Evolutionary conservation across 2,113 vertebrate genomes (phyloP).

Genomic region (Myrmecophaga tridactyla): DNA sequence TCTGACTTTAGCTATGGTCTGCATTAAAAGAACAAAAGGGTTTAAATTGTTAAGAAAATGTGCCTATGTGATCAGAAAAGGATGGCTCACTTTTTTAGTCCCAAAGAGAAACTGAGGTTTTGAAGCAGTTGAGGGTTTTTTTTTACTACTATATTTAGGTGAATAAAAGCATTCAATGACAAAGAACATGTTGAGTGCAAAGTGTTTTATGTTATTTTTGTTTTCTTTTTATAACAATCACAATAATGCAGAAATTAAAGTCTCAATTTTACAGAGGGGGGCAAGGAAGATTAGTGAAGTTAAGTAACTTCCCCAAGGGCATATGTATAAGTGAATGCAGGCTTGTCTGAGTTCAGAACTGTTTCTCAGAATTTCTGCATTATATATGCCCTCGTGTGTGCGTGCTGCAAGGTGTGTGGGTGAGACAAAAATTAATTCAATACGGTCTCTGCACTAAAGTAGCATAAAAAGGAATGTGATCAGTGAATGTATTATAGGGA

Average conservation of each 20-base stretch:
- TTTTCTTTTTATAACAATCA: not conserved
- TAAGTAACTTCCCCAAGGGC: not conserved
- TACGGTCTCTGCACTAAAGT: not conserved
- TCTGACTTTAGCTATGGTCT: not conserved
- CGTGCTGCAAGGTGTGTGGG: not conserved
- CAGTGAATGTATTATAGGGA: not conserved
- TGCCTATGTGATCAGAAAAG: conserved; percentile 20
- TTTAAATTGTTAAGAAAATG: not conserved
- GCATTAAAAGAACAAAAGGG: not conserved
- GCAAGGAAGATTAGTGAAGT: not conserved
- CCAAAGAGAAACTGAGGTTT: not conserved
- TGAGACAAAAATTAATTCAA: not conserved
- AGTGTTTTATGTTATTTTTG: not conserved
- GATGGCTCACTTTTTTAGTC: not conserved
- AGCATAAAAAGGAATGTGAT: not conserved
- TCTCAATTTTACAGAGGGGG: not conserved
- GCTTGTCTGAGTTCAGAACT: not conserved
- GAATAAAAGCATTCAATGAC: not conserved
- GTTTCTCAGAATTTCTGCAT: not conserved
- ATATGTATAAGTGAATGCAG: not conserved
- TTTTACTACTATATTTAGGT: not conserved
- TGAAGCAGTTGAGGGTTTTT: not conserved
- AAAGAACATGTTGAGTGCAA: not conserved
- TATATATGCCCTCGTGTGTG: not conserved
- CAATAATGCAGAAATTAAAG: not conserved